Conservation (phyloP, 2,888 invertebrate species). For the Teleogryllus oceanicus region DNA sequence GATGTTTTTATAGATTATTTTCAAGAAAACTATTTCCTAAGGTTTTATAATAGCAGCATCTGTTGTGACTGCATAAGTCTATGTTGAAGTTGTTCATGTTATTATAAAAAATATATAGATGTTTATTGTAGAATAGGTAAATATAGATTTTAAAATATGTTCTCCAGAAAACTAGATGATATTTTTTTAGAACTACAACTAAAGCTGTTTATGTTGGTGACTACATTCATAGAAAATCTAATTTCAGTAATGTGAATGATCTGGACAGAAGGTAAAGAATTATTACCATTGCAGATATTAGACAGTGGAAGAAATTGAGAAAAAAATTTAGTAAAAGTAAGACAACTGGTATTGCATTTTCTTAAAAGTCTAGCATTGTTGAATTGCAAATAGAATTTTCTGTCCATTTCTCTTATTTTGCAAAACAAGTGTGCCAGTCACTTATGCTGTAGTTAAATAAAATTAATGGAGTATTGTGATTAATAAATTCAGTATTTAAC, state of each 20-base stretch:
- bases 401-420: neutral
- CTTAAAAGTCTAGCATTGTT: neutral
- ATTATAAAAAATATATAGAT: slow-evolving; percentile 4
- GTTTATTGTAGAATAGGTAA: neutral
- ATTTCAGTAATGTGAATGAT: neutral
- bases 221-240: neutral
- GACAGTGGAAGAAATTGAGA: neutral
- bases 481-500: neutral
- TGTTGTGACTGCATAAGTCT: slow-evolving; percentile 18
- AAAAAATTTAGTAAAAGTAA: neutral
- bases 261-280: neutral
- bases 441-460: neutral
- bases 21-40: slow-evolving; percentile 3
- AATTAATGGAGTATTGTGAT: neutral
- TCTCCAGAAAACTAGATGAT: slow-evolving; percentile 9
- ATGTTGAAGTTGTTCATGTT: slow-evolving; percentile 18
- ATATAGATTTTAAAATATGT: slow-evolving; percentile 18
- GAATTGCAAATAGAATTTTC: neutral
- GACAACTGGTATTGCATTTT: neutral
- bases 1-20: slow-evolving; percentile 4
- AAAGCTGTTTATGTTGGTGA: neutral
- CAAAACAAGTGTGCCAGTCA: neutral
- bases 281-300: neutral
- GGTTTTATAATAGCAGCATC: neutral
- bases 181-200: slow-evolving; percentile 12